Evolutionary conservation across 2,797 vertebrate species (phyloP).

Genomic region (Onychomys torridus): DNA sequence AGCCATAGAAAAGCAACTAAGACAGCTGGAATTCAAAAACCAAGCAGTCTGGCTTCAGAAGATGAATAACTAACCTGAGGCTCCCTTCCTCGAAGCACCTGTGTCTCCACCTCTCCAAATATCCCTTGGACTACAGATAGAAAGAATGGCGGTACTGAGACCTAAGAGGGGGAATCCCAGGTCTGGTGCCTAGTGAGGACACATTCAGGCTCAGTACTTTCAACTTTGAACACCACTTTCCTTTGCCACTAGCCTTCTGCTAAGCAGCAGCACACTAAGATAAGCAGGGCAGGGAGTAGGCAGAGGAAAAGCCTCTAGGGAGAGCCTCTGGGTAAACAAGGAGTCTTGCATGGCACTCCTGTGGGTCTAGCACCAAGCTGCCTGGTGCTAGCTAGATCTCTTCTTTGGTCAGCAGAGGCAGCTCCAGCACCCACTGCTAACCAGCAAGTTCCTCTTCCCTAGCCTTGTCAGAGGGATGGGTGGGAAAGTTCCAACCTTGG

Average conservation of each 20-base stretch:
- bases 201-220: background rate
- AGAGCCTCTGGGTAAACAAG: constrained; percentile 21
- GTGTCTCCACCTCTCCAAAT: background rate
- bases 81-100: background rate
- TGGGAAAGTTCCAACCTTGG: background rate
- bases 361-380: accelerated
- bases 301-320: background rate
- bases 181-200: background rate
- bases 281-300: accelerated
- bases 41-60: background rate
- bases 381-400: background rate
- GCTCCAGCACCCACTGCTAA: background rate
- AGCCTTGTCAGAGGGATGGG: background rate
- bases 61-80: background rate
- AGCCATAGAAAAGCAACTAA: background rate
- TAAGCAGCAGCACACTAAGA: background rate
- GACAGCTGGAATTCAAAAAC: background rate
- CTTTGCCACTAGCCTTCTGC: background rate
- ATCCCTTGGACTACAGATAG: background rate
- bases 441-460: background rate
- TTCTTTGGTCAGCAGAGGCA: background rate
- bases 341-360: background rate
- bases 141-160: background rate
- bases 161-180: background rate
- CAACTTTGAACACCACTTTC: background rate